phyloP scores from a whole-genome alignment of 1,140 invertebrate genomes.

The Gryllus bimaculatus region DNA sequence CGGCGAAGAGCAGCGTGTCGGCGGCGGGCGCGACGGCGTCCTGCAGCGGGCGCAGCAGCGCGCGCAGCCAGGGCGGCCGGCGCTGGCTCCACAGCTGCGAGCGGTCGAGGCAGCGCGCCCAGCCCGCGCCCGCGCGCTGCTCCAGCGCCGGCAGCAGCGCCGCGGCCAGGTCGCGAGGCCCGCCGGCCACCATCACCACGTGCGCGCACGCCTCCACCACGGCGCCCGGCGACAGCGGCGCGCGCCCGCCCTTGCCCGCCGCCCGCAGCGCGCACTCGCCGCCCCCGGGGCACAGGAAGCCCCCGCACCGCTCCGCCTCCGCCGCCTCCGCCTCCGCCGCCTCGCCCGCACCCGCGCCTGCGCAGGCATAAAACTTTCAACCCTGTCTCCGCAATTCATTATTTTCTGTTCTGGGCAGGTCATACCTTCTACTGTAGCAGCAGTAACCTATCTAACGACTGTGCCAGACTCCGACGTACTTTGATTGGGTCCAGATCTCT shows the following conservation, averaged over 20 bases:
- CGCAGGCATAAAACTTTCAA: too few species aligned
- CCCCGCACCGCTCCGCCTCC: constrained; percentile 38
- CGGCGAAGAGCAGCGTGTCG: constrained; percentile 50
- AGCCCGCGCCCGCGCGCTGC: constrained; percentile 25
- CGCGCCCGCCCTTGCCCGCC: constrained; percentile 8
- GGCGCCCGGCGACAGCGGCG: not conserved
- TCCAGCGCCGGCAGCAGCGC: constrained; percentile 53
- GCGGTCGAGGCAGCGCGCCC: constrained; percentile 7
- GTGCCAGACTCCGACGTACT: too few species aligned
- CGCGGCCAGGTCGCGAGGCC: constrained; percentile 45
- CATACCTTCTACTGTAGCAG: too few species aligned
- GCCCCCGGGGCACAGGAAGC: constrained; percentile 49
- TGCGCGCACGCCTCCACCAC: constrained; percentile 40
- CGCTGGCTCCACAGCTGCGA: constrained; percentile 64
- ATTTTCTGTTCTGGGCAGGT: too few species aligned
- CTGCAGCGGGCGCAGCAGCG: constrained; percentile 49
- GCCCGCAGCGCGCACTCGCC: constrained; percentile 33
- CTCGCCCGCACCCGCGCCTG: not conserved
- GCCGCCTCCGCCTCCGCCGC: not conserved
- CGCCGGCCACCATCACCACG: constrained; percentile 47
- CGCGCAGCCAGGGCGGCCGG: constrained; percentile 60
- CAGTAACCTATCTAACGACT: too few species aligned
- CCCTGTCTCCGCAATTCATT: too few species aligned
- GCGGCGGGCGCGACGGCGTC: constrained; percentile 50
- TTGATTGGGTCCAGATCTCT: too few species aligned